These are phyloP conservation scores for Paramisgurnus dabryanus DNA, from an alignment of 2,113 vertebrate genomes.

Conservation along the genomic window DNA sequence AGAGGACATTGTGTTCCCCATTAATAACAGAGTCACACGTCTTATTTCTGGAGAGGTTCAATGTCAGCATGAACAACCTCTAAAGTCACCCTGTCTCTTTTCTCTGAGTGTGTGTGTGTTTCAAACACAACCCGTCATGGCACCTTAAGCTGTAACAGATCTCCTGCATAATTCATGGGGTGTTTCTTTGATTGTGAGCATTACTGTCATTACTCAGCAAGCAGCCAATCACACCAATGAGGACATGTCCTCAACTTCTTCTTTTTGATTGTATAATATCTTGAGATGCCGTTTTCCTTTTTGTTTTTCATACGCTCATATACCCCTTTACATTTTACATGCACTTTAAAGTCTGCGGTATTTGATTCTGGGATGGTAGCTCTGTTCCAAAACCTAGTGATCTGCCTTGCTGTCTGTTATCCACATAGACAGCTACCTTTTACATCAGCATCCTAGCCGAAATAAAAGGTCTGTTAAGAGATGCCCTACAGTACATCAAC, in stretches of 20 bases:
- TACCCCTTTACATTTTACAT: too few species aligned
- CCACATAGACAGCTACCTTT: neutral
- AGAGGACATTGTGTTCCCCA: slow-evolving; percentile 3
- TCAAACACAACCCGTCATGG: slow-evolving; percentile 3
- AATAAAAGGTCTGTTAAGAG: neutral
- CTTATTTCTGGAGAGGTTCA: slow-evolving; percentile 27
- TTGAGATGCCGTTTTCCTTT: neutral
- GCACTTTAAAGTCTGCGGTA: too few species aligned
- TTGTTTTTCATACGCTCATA: neutral
- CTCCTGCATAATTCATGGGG: slow-evolving; percentile 30
- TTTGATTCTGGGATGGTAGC: neutral
- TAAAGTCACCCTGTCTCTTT: slow-evolving; percentile 19
- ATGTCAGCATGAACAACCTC: slow-evolving; percentile 25
- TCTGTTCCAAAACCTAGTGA: neutral
- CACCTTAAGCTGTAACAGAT: slow-evolving; percentile 33
- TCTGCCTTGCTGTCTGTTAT: neutral
- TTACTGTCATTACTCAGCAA: slow-evolving; percentile 39
- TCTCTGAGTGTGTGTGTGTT: slow-evolving; percentile 1
- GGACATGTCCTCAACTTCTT: slow-evolving; percentile 21
- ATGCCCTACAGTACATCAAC: neutral
- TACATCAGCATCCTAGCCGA: neutral
- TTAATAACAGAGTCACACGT: neutral
- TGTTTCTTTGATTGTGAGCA: slow-evolving; percentile 27
- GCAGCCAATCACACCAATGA: slow-evolving; percentile 22
- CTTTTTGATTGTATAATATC: neutral